Conservation (phyloP, 92 coral and sea anemone species). For the Hydrozoanthus gracilis region DNA sequence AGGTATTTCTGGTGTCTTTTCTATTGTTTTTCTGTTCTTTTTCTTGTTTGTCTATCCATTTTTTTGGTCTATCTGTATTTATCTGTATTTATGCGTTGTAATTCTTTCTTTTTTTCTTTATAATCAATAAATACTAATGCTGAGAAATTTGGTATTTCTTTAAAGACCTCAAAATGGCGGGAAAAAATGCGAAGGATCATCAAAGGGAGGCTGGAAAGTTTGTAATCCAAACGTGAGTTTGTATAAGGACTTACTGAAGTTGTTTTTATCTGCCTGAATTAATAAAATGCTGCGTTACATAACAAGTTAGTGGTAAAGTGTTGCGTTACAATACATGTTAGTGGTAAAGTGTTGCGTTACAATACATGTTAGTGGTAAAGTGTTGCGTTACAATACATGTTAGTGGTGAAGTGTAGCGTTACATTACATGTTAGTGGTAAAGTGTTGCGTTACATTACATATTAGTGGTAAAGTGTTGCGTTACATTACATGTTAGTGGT, state of each 20-base stretch:
- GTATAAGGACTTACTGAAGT: not conserved
- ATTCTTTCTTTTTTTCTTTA: not conserved
- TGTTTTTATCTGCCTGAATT: not conserved
- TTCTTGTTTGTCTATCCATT: not conserved
- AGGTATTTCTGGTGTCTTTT: conserved; percentile 28
- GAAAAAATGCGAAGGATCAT: conserved; percentile 71
- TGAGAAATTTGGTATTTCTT: not conserved
- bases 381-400: no score
- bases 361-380: no score
- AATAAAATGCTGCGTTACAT: no score
- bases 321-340: no score
- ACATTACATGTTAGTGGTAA: no score
- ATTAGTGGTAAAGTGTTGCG: no score
- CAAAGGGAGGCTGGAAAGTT: conserved; percentile 73
- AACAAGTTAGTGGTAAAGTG: no score
- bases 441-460: no score
- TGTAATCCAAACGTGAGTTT: conserved; percentile 81
- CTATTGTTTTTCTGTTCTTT: not conserved
- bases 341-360: no score
- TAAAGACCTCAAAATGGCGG: conserved; percentile 91
- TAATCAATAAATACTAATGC: not conserved
- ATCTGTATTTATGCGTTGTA: not conserved
- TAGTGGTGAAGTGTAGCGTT: no score
- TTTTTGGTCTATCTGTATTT: not conserved
- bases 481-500: no score